Base-by-base conservation (phyloP, 2,797 vertebrate species). In the Megalops cyprinoides region DNA sequence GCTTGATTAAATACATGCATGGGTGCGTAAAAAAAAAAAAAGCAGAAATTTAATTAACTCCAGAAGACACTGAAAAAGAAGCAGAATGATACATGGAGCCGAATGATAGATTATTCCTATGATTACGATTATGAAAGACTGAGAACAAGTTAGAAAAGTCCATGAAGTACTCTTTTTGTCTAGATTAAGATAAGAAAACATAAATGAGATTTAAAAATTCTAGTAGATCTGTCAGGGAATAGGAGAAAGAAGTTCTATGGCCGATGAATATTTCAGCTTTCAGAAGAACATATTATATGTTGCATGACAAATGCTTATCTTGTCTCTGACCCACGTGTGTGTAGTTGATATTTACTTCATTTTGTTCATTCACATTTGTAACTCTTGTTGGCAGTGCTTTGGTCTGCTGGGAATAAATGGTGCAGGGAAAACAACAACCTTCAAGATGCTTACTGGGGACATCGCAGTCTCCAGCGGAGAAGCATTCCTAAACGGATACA, bases 391-490 rank as follows among this genome's bases (percentile, higher is more conserved):
- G 28, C 80, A 99, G 98, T 99, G 98, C 86, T 99, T 99, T 80
- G 98, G 98, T 44, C 95, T 99, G 77, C 92, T 99, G 84, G 98
- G 98, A 83, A 98, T 99, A 87, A 99, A 99, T 37, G 98, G 98
- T 48, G 98, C 98, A 49, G 98, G 98, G 58, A 99, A 99, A 91
- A 98, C 98, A 67, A 98, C 98, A 76, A 99, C 97, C 25, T 99
- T 99, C 90, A 99, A 99, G 93, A 99, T 99, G 98, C 90, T 99
- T 91, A 99, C 98, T 56, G 98, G 98, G 87, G 98, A 99, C 88
- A 98, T 97, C 77, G 93, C 94, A 49, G 95, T 97, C 85, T 97
- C 97, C 12, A 90, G 93, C 83, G 98, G 98, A 87, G 97, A 99
- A 89, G 97, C 98, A 89, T 98, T 97, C 83, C 93, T 99, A 82